Base-by-base conservation (phyloP, 2,888 invertebrate species). In the Drosophila rellima region DNA sequence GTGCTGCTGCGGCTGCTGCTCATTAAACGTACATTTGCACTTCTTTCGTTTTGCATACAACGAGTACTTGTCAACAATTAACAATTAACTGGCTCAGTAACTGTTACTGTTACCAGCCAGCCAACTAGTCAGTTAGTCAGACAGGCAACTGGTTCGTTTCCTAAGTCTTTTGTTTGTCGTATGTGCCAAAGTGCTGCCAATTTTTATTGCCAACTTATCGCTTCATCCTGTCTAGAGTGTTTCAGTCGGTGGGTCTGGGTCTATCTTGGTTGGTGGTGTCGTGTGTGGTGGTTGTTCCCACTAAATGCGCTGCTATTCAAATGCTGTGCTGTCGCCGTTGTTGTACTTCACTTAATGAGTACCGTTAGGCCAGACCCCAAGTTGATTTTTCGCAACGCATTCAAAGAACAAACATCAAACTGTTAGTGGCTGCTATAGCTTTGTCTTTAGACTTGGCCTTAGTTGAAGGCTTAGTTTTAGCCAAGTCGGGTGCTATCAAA, bases 191-290 rank as follows among this genome's bases (percentile, higher is more conserved):
- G 83, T 83, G 84, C 77, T 83, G 86, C 81, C 82, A 83, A 83
- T 83, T 83, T 86, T 83, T 83, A 86, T 84, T 84, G 87, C 81
- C 79, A 83, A 86, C 84, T 84, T 84, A 84, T 84, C 84, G 83
- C 82, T 83, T 80, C 74, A 85, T 82, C 73, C 79, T 70, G 79
- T 78, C 74, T 60, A 20, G 13, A 47, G 63, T 51, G 17, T 33
- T 54, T 45, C 51, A 37, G 26, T 45, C 35, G 10, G 6, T 52
- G 55, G 40, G 35, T 26, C 40, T 52, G 48, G 40, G 42, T 33
- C 40, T 26, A 26, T 17, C n/a, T 57, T 31, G 33, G 47, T 4
- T 52, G 39, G 13, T 68, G 47, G 67, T 69, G 66, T 71, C 80
- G 80, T 76, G 74, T 80, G 71, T 72, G 74, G 79, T 69, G 74